Evolutionary conservation across 2,888 invertebrate genomes (phyloP).

Genomic region (Drosophila vallismaia): DNA sequence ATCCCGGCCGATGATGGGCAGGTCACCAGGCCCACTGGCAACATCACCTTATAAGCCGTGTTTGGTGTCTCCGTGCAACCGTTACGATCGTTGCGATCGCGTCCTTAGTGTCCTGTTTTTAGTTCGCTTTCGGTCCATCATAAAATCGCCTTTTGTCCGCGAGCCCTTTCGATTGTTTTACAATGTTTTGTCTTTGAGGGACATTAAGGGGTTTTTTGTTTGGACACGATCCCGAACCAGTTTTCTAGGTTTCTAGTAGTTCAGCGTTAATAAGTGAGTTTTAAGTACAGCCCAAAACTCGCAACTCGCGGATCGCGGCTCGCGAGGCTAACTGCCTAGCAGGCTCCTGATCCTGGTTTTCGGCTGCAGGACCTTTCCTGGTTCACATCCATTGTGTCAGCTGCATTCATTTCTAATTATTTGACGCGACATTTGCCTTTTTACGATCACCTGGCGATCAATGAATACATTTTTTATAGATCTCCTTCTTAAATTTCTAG

Average conservation of each 20-base stretch:
- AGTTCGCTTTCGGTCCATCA: slow-evolving; percentile 50
- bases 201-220: slow-evolving; percentile 79
- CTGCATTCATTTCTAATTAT: slow-evolving; percentile 68
- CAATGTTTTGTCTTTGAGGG: slow-evolving; percentile 62
- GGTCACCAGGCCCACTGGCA: slow-evolving; percentile 24
- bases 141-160: slow-evolving; percentile 61
- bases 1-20: slow-evolving; percentile 23
- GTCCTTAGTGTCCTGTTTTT: slow-evolving; percentile 33
- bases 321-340: slow-evolving; percentile 48
- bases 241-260: slow-evolving; percentile 26
- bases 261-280: slow-evolving; percentile 65
- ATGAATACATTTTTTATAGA: slow-evolving; percentile 63
- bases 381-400: slow-evolving; percentile 43
- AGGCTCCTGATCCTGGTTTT: slow-evolving; percentile 42
- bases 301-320: slow-evolving; percentile 16
- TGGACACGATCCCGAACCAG: slow-evolving; percentile 49
- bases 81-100: slow-evolving; percentile 6
- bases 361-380: slow-evolving; percentile 34
- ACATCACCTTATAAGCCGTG: slow-evolving; percentile 42
- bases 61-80: slow-evolving; percentile 62
- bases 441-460: slow-evolving; percentile 49
- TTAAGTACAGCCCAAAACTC: slow-evolving; percentile 35
- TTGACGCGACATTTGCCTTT: slow-evolving; percentile 44
- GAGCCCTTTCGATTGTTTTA: slow-evolving; percentile 62
- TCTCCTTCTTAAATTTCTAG: slow-evolving; percentile 20